A percentile compares a stretch with the other conserved stretches of the same genome.
Evolutionary conservation across 2,113 vertebrate species (phyloP).

Genomic region (Halcyon senegalensis): DNA sequence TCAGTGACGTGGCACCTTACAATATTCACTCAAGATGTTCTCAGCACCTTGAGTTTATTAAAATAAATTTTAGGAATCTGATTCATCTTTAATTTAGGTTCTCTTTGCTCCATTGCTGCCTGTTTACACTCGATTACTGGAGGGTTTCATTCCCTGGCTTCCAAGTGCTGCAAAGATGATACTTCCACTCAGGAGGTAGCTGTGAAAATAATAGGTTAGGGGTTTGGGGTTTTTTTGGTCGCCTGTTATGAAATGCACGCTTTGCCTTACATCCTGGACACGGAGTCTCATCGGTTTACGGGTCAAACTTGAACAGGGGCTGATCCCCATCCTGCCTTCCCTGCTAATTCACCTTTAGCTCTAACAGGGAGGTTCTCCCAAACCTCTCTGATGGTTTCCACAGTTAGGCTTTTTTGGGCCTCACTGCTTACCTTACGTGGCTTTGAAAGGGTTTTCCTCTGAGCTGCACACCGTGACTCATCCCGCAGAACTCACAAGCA

Average conservation of each 20-base stretch:
- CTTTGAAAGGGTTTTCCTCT: constrained; percentile 19
- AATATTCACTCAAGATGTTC: not conserved
- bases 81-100: not conserved
- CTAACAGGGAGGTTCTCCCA: not conserved
- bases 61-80: not conserved
- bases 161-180: not conserved
- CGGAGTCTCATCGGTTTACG: not conserved
- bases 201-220: not conserved
- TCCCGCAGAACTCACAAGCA: not conserved
- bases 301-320: not conserved
- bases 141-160: not conserved
- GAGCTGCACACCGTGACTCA: not conserved
- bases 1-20: not conserved
- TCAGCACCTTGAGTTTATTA: not conserved
- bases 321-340: not conserved
- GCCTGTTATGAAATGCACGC: not conserved
- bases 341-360: not conserved
- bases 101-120: not conserved
- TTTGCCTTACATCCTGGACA: not conserved
- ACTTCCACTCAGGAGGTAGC: not conserved
- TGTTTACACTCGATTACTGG: not conserved
- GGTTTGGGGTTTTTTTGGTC: not conserved
- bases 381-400: not conserved
- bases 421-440: not conserved
- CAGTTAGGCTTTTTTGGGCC: fast-evolving